Evolutionary conservation across 2,797 vertebrate genomes (phyloP).

Genomic region (Hippoglossus hippoglossus): DNA sequence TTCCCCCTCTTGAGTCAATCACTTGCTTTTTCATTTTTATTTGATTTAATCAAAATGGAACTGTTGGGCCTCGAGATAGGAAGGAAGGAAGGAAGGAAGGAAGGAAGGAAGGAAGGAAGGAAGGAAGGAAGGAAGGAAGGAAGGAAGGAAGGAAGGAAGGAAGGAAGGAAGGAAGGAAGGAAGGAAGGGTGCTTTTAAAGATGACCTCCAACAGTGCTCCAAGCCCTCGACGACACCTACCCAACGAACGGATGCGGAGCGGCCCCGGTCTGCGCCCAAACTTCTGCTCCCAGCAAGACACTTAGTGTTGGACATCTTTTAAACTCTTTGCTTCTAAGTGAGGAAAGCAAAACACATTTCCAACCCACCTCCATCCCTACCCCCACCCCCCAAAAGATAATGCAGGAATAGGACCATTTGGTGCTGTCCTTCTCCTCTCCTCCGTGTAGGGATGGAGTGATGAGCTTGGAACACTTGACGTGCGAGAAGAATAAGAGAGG

Average conservation of each 20-base stretch:
- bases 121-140: constrained; percentile 29
- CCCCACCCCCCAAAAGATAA: constrained; percentile 56
- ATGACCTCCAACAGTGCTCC: constrained; percentile 69
- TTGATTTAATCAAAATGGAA: constrained; percentile 69
- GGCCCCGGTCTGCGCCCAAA: constrained; percentile 45
- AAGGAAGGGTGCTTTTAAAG: constrained; percentile 60
- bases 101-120: constrained; percentile 16
- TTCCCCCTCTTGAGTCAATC: constrained; percentile 60
- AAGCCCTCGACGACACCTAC: constrained; percentile 37
- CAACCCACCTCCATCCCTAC: constrained; percentile 32
- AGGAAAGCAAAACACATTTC: constrained; percentile 47
- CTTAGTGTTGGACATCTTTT: constrained; percentile 59
- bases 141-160: constrained; percentile 14
- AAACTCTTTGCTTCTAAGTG: constrained; percentile 66
- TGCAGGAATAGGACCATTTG: constrained; percentile 77
- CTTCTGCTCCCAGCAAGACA: constrained; percentile 65
- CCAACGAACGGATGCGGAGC: constrained; percentile 3
- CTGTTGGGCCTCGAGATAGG: constrained; percentile 65
- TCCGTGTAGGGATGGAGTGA: constrained; percentile 49
- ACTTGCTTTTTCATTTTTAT: constrained; percentile 61
- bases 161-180: constrained; percentile 9
- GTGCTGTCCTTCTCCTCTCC: constrained; percentile 68
- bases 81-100: constrained; percentile 21
- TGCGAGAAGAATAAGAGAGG: constrained; percentile 47
- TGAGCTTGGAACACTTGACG: constrained; percentile 66